A percentile compares a stretch with the other conserved stretches of the same genome.
These are phyloP conservation scores for Apamea monoglypha DNA, from an alignment of 2,888 invertebrate genomes.

Conservation along the genomic window DNA sequence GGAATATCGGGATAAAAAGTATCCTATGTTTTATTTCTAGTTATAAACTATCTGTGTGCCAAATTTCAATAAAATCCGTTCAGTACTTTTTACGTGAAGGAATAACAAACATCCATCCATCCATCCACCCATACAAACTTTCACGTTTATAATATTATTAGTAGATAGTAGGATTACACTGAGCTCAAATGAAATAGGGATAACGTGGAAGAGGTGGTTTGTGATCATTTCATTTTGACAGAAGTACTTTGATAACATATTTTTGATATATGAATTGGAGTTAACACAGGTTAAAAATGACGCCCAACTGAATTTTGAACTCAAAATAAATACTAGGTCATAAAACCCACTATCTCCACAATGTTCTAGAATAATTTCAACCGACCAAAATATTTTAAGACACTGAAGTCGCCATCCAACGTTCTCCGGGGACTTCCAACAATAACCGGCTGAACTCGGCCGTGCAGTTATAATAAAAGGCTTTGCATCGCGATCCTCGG, in stretches of 20 bases:
- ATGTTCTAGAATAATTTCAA: constrained; percentile 17
- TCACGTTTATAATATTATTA: too few relatives aligned
- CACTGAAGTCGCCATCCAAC: constrained; percentile 12
- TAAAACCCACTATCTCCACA: constrained; percentile 2
- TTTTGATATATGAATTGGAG: background rate
- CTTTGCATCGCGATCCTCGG: constrained; percentile 62
- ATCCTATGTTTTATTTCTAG: too few relatives aligned
- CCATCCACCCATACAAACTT: too few relatives aligned
- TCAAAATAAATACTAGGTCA: background rate
- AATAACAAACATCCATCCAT: too few relatives aligned
- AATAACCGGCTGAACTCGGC: constrained; percentile 61
- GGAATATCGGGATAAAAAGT: too few relatives aligned
- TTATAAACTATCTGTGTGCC: too few relatives aligned
- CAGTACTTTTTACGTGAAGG: too few relatives aligned
- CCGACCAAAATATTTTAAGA: constrained; percentile 48
- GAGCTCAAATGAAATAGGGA: background rate
- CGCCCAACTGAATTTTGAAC: too few relatives aligned
- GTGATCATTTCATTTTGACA: background rate
- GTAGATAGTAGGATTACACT: too few relatives aligned
- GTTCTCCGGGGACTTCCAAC: constrained; percentile 47
- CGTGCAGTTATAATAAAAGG: constrained; percentile 65
- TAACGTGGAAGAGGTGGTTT: background rate
- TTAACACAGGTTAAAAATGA: background rate
- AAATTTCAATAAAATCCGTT: too few relatives aligned
- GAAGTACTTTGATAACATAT: background rate